phyloP scores from a whole-genome alignment of 2,797 vertebrate species.

The Pantherophis alleghaniensis region DNA sequence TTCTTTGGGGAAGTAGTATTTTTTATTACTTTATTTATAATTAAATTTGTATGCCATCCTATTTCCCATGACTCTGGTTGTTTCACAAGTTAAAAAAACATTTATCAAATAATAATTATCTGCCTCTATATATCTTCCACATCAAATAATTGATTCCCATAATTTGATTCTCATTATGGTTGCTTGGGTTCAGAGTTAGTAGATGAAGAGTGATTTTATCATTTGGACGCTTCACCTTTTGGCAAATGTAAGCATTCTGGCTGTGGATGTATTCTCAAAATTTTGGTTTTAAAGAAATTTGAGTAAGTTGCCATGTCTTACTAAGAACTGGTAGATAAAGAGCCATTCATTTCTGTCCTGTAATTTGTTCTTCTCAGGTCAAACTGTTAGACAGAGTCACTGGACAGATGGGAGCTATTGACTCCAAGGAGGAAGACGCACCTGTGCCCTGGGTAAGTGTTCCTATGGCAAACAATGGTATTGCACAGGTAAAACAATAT shows the following conservation, averaged over 20 bases:
- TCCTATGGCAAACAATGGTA: neutral
- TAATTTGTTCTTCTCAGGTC: constrained; percentile 41
- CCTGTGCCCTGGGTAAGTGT: constrained; percentile 56
- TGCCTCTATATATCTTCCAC: neutral
- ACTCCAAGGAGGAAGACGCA: constrained; percentile 31
- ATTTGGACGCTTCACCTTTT: neutral
- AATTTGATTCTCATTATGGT: neutral
- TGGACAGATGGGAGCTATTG: constrained; percentile 3
- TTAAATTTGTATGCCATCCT: neutral
- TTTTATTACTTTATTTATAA: neutral
- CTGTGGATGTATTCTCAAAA: neutral
- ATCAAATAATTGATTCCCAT: neutral
- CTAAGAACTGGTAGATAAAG: neutral
- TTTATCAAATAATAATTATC: neutral
- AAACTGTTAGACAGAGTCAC: constrained; percentile 17
- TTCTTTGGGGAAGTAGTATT: neutral
- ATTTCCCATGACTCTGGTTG: neutral
- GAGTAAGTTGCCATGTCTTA: neutral
- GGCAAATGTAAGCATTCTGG: neutral
- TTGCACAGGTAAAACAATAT: neutral
- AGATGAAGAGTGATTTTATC: neutral
- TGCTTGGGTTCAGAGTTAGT: neutral
- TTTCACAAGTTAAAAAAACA: neutral
- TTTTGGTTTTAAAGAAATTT: neutral
- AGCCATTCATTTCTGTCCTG: neutral